A percentile compares a stretch with the other conserved stretches of the same genome.
These are phyloP conservation scores for Lycocerus yunnanus DNA, from an alignment of 2,888 invertebrate species.

Conservation along the genomic window DNA sequence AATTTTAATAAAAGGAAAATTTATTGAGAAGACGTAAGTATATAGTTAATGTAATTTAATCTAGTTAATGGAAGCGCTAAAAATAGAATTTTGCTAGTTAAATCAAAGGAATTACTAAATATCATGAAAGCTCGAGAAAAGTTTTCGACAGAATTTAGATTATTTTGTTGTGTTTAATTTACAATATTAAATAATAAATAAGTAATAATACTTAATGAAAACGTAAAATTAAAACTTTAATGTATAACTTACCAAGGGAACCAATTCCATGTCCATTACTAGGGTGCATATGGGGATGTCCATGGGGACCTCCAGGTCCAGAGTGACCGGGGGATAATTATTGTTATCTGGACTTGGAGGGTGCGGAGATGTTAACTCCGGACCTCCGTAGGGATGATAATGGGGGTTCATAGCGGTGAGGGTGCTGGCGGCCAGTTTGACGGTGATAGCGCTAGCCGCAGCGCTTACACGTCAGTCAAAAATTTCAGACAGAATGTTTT, in stretches of 20 bases:
- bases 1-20: not conserved
- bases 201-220: not conserved
- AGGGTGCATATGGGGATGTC: slow-evolving; percentile 55
- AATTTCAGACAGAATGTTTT: slow-evolving; percentile 3
- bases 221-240: not conserved
- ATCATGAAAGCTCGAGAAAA: not conserved
- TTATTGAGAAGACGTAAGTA: not conserved
- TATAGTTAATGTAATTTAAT: not conserved
- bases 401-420: slow-evolving; percentile 89
- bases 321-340: slow-evolving; percentile 60
- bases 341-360: slow-evolving; percentile 76
- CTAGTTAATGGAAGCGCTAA: not conserved
- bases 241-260: slow-evolving; percentile 47
- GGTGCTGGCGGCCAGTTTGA: slow-evolving; percentile 86
- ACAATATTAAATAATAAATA: no score
- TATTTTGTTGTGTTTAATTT: no score
- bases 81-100: not conserved
- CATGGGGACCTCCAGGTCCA: slow-evolving; percentile 58
- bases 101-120: not conserved
- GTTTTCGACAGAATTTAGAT: not conserved
- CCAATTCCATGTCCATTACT: slow-evolving; percentile 57
- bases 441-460: slow-evolving; percentile 54
- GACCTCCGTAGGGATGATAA: slow-evolving; percentile 76
- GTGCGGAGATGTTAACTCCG: slow-evolving; percentile 79
- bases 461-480: slow-evolving; percentile 34